These are phyloP conservation scores for Sebastes kiyomatsui DNA, from an alignment of 2,797 vertebrate genomes.

Conservation along the genomic window DNA sequence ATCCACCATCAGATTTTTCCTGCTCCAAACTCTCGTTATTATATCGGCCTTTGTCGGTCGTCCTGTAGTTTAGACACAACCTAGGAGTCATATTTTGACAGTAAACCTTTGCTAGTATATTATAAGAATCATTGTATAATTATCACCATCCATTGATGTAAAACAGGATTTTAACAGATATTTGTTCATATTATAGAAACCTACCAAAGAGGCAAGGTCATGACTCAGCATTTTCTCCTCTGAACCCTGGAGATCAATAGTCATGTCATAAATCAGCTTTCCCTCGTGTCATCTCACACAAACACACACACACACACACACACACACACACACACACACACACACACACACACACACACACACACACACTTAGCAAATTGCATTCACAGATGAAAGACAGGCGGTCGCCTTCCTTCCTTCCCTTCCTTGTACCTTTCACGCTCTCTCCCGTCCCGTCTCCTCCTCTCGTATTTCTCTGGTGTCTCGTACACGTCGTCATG, in stretches of 20 bases:
- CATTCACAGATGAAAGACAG: slow-evolving; percentile 19
- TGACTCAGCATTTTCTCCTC: slow-evolving; percentile 25
- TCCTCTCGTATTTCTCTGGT: neutral
- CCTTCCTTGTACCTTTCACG: neutral
- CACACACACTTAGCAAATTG: slow-evolving; percentile 14
- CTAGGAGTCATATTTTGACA: neutral
- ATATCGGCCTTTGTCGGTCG: too few species aligned
- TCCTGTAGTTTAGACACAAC: neutral
- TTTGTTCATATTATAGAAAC: neutral
- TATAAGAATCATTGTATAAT: neutral
- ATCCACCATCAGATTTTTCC: too few species aligned
- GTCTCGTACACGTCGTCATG: slow-evolving; percentile 10
- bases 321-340: neutral
- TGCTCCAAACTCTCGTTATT: too few species aligned
- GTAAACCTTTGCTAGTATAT: neutral
- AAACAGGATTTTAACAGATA: neutral
- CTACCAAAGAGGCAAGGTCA: neutral
- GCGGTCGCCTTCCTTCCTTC: neutral
- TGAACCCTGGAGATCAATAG: slow-evolving; percentile 5
- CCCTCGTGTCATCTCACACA: neutral
- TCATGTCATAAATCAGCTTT: slow-evolving; percentile 7
- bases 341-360: neutral
- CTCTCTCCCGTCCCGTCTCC: neutral
- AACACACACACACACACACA: neutral
- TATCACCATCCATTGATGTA: neutral